Percentiles rank a stretch among this genome's conserved stretches.
These are phyloP conservation scores for Corticium candelabrum DNA, from an alignment of 37 sponge, comb jelly and placozoan species.

Conservation along the genomic window DNA sequence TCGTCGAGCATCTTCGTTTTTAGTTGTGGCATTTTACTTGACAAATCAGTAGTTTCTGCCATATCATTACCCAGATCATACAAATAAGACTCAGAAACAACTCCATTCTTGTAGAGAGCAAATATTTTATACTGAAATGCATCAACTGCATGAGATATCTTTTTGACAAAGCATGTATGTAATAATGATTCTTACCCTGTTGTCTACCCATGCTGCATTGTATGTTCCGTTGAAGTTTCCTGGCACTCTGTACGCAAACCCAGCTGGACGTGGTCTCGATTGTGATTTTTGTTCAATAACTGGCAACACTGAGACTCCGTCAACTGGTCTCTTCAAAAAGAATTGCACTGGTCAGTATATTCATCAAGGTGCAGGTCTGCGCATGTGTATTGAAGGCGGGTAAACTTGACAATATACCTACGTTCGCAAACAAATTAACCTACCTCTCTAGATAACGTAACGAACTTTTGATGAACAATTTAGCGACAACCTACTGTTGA, in stretches of 20 bases:
- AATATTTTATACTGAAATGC: constrained; percentile 21
- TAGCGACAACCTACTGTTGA: too few species aligned
- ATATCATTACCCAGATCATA: not conserved
- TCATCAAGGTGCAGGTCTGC: too few species aligned
- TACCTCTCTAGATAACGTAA: too few species aligned
- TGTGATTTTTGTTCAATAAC: constrained; percentile 13
- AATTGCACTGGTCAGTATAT: too few species aligned
- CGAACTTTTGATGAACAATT: too few species aligned
- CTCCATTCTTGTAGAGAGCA: constrained; percentile 12
- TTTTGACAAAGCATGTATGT: too few species aligned
- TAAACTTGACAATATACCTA: too few species aligned
- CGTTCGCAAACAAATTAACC: too few species aligned
- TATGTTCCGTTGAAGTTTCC: constrained; percentile 30
- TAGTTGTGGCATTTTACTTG: not conserved
- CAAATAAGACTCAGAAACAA: not conserved
- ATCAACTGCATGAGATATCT: too few species aligned
- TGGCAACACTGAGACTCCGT: constrained; percentile 44
- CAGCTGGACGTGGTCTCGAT: constrained; percentile 22
- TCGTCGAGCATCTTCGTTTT: not conserved
- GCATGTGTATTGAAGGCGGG: too few species aligned
- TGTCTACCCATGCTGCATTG: constrained; percentile 16
- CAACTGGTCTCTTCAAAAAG: constrained; percentile 34
- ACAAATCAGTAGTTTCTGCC: not conserved
- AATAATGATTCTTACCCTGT: not conserved
- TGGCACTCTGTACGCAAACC: constrained; percentile 30